Conservation (phyloP, 1,140 invertebrate species). For the Macrosteles quadrilineatus region DNA sequence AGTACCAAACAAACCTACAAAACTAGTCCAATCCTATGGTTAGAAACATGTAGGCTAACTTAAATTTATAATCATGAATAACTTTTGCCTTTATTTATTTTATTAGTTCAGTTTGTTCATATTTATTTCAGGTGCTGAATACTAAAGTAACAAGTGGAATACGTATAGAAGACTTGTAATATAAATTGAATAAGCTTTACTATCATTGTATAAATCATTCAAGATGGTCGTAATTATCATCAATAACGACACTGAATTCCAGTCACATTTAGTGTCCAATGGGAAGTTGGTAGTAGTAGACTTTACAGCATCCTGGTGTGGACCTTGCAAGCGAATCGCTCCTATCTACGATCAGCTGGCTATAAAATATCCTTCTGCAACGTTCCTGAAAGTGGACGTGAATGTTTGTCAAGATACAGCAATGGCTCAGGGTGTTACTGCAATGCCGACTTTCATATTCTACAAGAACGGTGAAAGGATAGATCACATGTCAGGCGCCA, state of each 20-base stretch:
- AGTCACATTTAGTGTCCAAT: constrained; percentile 74
- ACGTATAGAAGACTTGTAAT: no score
- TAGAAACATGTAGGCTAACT: no score
- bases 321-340: constrained; percentile 91
- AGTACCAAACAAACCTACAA: no score
- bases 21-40: no score
- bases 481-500: constrained; percentile 81
- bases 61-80: no score
- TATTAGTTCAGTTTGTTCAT: no score
- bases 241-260: constrained; percentile 77
- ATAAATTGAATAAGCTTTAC: no score
- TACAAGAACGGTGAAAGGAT: constrained; percentile 87
- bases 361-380: constrained; percentile 79
- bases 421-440: constrained; percentile 78
- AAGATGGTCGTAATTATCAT: constrained; percentile 53
- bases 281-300: constrained; percentile 93
- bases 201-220: no score
- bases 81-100: no score
- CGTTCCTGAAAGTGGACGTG: constrained; percentile 96
- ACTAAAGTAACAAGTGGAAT: no score
- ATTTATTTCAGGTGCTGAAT: no score
- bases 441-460: constrained; percentile 98
- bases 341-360: constrained; percentile 88
- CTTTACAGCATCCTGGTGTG: constrained; percentile 92
- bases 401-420: constrained; percentile 87